These are phyloP conservation scores for Oreochromis tanganicae DNA, from an alignment of 2,113 vertebrate species.

Conservation along the genomic window DNA sequence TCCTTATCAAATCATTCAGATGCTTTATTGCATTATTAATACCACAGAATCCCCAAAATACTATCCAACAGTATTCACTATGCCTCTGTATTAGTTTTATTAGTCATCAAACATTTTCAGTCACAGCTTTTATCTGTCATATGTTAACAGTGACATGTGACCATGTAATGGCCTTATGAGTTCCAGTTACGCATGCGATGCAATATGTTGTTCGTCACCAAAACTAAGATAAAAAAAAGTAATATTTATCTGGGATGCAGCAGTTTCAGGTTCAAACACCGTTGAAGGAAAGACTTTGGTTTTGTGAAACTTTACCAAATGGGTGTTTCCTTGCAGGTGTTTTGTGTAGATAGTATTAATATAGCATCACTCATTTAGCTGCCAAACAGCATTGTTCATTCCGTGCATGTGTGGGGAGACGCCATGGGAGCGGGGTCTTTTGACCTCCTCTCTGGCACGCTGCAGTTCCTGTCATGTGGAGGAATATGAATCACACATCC, in stretches of 20 bases:
- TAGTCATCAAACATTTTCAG: neutral
- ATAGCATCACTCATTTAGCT: neutral
- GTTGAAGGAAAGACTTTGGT: no score
- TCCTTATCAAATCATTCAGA: neutral
- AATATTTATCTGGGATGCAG: neutral
- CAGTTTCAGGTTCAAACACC: neutral
- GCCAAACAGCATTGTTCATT: neutral
- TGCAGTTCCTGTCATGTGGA: conserved; percentile 8
- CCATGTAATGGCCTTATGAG: neutral
- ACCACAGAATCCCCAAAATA: neutral
- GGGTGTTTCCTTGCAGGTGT: neutral
- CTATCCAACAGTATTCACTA: neutral
- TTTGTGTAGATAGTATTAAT: neutral
- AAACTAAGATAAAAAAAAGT: neutral
- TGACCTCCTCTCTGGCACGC: neutral
- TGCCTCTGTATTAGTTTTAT: neutral
- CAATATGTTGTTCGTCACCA: neutral
- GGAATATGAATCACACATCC: conserved; percentile 25
- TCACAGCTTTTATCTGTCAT: neutral
- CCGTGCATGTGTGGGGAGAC: neutral
- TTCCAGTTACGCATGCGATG: neutral
- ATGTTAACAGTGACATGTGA: neutral
- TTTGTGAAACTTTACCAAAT: neutral
- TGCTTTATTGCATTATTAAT: neutral
- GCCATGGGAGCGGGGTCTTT: neutral